Conservation (phyloP, 2,797 vertebrate species). For the Chelon auratus region DNA sequence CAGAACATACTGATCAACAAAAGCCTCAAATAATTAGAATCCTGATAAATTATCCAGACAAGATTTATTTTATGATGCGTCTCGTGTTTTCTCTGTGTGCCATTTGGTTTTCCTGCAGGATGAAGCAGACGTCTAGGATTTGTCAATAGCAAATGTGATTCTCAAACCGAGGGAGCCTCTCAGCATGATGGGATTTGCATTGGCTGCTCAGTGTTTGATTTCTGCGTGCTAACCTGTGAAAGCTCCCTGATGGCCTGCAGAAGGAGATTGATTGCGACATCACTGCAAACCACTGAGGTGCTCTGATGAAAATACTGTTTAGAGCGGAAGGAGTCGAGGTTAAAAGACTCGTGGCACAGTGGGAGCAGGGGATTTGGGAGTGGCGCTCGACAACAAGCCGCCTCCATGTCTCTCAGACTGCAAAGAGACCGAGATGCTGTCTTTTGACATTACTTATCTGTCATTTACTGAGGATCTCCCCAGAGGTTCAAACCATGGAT, state of each 20-base stretch:
- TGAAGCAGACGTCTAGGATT: constrained; percentile 20
- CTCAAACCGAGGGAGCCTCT: constrained; percentile 39
- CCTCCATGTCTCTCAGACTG: constrained; percentile 52
- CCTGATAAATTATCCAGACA: neutral
- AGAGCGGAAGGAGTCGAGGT: constrained; percentile 65
- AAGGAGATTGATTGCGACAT: constrained; percentile 70
- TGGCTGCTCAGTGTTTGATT: constrained; percentile 56
- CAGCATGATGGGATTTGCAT: constrained; percentile 19
- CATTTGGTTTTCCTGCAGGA: constrained; percentile 5
- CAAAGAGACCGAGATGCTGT: constrained; percentile 49
- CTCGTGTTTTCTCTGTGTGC: constrained; percentile 10
- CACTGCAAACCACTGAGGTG: constrained; percentile 59
- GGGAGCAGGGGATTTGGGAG: constrained; percentile 59
- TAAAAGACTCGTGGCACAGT: constrained; percentile 63
- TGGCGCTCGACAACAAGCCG: constrained; percentile 45
- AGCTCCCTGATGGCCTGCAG: constrained; percentile 43
- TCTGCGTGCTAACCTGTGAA: constrained; percentile 14
- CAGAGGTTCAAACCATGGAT: constrained; percentile 41
- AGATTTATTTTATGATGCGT: constrained; percentile 1
- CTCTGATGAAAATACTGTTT: constrained; percentile 70
- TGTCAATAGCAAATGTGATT: constrained; percentile 14
- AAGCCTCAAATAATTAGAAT: neutral
- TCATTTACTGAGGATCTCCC: constrained; percentile 42
- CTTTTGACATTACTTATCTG: constrained; percentile 55
- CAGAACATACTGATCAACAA: too few relatives aligned